Conservation (phyloP, 2,113 vertebrate species). For the Spheniscus mendiculus region DNA sequence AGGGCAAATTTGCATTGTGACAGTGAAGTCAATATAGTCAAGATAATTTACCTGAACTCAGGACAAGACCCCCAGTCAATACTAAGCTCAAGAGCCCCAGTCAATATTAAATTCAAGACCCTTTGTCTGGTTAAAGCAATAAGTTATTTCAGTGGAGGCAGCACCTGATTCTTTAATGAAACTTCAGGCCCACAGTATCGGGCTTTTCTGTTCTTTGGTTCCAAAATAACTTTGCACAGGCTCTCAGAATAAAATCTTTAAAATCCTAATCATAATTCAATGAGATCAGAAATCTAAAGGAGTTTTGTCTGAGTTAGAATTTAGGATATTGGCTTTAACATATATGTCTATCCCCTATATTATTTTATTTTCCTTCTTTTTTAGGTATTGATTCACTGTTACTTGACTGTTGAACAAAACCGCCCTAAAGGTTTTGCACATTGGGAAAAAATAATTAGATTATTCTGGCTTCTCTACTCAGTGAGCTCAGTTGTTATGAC, state of each 20-base stretch:
- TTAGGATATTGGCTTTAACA: neutral
- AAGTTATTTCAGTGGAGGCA: neutral
- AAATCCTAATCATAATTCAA: neutral
- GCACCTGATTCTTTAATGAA: neutral
- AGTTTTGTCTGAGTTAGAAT: neutral
- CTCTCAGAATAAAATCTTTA: neutral
- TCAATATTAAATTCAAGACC: neutral
- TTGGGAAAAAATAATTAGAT: neutral
- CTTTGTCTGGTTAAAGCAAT: neutral
- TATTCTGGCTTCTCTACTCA: neutral
- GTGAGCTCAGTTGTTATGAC: conserved; percentile 24
- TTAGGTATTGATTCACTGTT: neutral
- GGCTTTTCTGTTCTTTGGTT: neutral
- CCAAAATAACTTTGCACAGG: neutral
- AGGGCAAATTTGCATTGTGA: neutral
- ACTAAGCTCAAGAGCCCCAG: neutral
- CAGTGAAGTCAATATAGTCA: neutral
- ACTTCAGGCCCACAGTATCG: neutral
- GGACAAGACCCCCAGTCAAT: neutral
- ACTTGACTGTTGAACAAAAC: neutral
- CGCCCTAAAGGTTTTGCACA: neutral
- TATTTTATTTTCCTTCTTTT: neutral
- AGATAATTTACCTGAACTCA: neutral
- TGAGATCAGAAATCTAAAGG: neutral
- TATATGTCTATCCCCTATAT: neutral